Conservation (phyloP, 1,140 invertebrate genomes). For the Bombus impatiens region DNA sequence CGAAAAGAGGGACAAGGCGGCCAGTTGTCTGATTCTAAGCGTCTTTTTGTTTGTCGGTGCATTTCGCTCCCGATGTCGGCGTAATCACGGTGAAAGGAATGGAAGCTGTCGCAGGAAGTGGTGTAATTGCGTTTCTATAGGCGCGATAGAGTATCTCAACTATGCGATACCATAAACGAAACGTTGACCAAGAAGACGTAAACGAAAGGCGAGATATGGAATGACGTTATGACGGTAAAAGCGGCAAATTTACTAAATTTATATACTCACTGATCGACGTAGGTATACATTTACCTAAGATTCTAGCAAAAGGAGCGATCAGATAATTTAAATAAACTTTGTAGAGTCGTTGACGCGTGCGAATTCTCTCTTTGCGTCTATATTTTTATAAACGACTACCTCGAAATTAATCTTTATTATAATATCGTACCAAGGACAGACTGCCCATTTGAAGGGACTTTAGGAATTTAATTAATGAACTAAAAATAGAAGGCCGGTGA, state of each 20-base stretch:
- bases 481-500: no score
- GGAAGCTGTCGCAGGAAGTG: slow-evolving; percentile 28
- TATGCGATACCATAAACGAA: not conserved
- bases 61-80: not conserved
- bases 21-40: not conserved
- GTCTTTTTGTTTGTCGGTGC: not conserved
- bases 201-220: not conserved
- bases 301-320: not conserved
- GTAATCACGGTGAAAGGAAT: slow-evolving; percentile 30
- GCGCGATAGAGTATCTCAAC: not conserved
- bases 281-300: not conserved
- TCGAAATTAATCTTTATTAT: no score
- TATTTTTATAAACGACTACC: no score
- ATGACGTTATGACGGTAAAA: not conserved
- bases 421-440: no score
- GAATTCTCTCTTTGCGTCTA: no score
- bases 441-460: no score
- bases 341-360: no score
- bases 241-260: not conserved
- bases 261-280: no score
- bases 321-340: not conserved
- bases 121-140: slow-evolving; percentile 17
- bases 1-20: slow-evolving; percentile 26
- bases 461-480: no score
- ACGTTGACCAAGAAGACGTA: not conserved